These are phyloP conservation scores for Drosophila subquinaria DNA, from an alignment of 2,888 invertebrate species.

Conservation along the genomic window DNA sequence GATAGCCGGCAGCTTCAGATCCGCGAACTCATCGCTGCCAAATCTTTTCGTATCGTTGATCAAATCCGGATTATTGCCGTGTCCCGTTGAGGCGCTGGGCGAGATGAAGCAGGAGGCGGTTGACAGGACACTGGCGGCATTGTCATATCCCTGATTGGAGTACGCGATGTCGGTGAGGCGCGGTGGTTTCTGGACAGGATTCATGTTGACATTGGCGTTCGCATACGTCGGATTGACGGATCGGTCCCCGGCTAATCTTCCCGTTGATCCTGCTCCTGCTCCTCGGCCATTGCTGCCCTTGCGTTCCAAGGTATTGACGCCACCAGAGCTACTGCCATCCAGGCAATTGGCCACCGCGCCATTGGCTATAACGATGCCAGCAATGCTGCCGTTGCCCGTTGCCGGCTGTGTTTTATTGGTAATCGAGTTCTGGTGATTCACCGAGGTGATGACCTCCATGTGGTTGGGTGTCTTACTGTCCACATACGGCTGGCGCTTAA, in stretches of 20 bases:
- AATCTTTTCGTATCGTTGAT: constrained; percentile 93
- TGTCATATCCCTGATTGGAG: constrained; percentile 90
- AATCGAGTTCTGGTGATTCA: constrained; percentile 86
- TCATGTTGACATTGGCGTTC: constrained; percentile 82
- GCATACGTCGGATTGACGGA: constrained; percentile 55
- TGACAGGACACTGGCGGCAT: constrained; percentile 89
- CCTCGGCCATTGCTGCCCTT: constrained; percentile 58
- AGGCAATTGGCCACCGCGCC: constrained; percentile 86
- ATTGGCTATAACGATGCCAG: constrained; percentile 87
- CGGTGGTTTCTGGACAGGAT: constrained; percentile 91
- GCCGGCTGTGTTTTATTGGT: constrained; percentile 86
- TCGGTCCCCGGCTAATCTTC: constrained; percentile 4
- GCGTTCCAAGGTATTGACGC: constrained; percentile 67
- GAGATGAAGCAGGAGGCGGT: constrained; percentile 90
- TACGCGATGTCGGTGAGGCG: constrained; percentile 89
- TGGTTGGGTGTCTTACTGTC: constrained; percentile 92
- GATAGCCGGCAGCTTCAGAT: constrained; percentile 81
- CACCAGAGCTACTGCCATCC: constrained; percentile 43
- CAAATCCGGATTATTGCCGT: constrained; percentile 93
- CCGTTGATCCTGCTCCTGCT: background rate
- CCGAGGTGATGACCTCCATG: constrained; percentile 90
- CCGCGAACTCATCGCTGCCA: constrained; percentile 87
- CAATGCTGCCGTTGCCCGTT: constrained; percentile 85
- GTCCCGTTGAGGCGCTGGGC: constrained; percentile 90
- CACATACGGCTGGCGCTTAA: constrained; percentile 90